A percentile compares a stretch with the other conserved stretches of the same genome.
These are phyloP conservation scores for Chrysopilus asiliformis DNA, from an alignment of 2,888 invertebrate genomes.

Conservation along the genomic window DNA sequence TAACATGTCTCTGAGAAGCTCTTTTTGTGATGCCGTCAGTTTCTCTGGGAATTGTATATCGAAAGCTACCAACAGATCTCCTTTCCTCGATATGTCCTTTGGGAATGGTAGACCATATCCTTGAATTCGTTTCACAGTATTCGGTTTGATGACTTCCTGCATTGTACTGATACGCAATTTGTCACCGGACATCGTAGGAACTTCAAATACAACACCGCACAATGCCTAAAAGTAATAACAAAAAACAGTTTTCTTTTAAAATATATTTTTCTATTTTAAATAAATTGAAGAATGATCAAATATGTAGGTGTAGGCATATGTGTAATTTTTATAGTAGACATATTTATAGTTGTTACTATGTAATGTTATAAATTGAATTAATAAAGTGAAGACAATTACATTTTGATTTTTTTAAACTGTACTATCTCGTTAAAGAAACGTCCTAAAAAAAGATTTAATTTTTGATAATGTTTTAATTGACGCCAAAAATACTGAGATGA, in stretches of 20 bases:
- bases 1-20: constrained; percentile 77
- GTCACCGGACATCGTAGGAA: constrained; percentile 81
- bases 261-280: too few species aligned
- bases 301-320: too few species aligned
- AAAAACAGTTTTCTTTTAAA: not conserved
- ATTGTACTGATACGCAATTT: constrained; percentile 71
- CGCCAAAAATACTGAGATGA: too few species aligned
- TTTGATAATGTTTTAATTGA: too few species aligned
- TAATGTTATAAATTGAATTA: too few species aligned
- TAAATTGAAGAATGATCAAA: too few species aligned
- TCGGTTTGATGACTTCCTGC: constrained; percentile 80
- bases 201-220: constrained; percentile 79
- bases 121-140: constrained; percentile 75
- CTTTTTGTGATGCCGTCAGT: constrained; percentile 67
- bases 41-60: constrained; percentile 91
- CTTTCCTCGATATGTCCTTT: constrained; percentile 81
- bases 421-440: too few species aligned
- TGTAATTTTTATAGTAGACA: too few species aligned
- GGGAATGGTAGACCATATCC: constrained; percentile 89
- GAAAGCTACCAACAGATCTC: constrained; percentile 87
- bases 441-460: too few species aligned
- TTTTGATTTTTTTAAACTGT: too few species aligned
- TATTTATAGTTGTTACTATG: too few species aligned
- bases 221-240: constrained; percentile 51
- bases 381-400: too few species aligned